Percentiles rank a stretch among this genome's conserved stretches.
Conservation (phyloP, 2,797 vertebrate species). For the Ctenosaura bakeri region DNA sequence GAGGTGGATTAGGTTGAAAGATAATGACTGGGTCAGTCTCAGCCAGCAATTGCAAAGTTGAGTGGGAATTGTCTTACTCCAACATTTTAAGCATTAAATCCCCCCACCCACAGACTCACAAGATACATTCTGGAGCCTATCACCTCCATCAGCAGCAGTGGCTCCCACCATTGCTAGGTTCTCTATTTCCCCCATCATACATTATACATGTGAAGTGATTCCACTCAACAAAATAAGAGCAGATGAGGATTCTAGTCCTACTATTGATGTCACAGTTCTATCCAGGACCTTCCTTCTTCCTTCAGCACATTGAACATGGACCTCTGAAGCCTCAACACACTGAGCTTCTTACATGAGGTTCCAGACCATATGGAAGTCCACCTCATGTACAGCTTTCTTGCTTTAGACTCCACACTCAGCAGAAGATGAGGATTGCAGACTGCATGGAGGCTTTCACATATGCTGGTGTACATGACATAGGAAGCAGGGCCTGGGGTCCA, state of each 20-base stretch:
- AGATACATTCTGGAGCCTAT: neutral
- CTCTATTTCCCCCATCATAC: neutral
- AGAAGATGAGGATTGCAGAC: neutral
- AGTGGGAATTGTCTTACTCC: too few species aligned
- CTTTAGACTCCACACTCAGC: neutral
- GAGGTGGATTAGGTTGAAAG: too few species aligned
- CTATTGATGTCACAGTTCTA: neutral
- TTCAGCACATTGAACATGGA: neutral
- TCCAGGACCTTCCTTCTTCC: neutral
- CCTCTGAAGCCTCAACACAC: neutral
- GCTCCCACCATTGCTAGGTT: neutral
- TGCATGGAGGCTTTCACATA: neutral
- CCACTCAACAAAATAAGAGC: neutral
- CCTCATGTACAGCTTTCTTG: too few species aligned
- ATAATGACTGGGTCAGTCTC: too few species aligned
- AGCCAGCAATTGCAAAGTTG: too few species aligned
- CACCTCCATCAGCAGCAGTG: neutral
- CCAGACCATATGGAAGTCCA: neutral
- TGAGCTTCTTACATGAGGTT: neutral
- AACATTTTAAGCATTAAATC: too few species aligned
- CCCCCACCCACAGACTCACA: too few species aligned
- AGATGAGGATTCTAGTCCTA: neutral
- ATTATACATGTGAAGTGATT: neutral
- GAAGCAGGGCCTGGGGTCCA: neutral
- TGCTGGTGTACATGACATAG: neutral